These are phyloP conservation scores for Caprella mutica DNA, from an alignment of 2,888 invertebrate species.

Conservation along the genomic window DNA sequence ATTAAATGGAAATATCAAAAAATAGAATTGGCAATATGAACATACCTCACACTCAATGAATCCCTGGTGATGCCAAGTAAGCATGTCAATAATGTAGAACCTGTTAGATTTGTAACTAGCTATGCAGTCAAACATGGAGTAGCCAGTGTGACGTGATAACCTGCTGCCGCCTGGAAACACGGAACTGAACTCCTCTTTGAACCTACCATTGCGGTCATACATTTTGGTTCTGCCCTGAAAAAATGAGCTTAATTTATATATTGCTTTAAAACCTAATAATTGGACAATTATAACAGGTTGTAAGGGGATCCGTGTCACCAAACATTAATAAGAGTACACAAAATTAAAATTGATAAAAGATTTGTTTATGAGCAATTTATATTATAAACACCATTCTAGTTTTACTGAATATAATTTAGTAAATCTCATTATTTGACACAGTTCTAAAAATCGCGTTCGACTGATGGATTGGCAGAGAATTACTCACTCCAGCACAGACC, in stretches of 20 bases:
- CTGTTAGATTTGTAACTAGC: conserved; percentile 51
- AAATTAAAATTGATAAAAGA: too few species aligned
- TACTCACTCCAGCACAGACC: conserved; percentile 53
- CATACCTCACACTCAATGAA: conserved; percentile 61
- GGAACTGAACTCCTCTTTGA: conserved; percentile 46
- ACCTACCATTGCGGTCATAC: conserved; percentile 20
- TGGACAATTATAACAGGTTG: too few species aligned
- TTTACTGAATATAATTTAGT: too few species aligned
- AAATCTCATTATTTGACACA: too few species aligned
- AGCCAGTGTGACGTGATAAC: conserved; percentile 23
- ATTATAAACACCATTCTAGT: too few species aligned
- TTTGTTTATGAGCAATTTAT: too few species aligned
- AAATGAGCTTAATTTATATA: not conserved
- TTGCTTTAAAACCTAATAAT: not conserved
- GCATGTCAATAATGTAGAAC: conserved; percentile 68
- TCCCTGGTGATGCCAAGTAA: conserved; percentile 65
- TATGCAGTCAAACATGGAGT: conserved; percentile 66
- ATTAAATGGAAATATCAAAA: not conserved
- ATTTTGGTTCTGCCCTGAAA: conserved; percentile 22
- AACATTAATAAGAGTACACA: too few species aligned
- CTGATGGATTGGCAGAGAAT: too few species aligned
- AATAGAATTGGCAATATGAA: not conserved
- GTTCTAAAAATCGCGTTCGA: too few species aligned
- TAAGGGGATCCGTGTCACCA: too few species aligned
- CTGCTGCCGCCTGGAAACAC: conserved; percentile 58